A percentile compares a stretch with the other conserved stretches of the same genome.
Evolutionary conservation across 2,888 invertebrate species (phyloP).

Genomic region (Boloria selene): DNA sequence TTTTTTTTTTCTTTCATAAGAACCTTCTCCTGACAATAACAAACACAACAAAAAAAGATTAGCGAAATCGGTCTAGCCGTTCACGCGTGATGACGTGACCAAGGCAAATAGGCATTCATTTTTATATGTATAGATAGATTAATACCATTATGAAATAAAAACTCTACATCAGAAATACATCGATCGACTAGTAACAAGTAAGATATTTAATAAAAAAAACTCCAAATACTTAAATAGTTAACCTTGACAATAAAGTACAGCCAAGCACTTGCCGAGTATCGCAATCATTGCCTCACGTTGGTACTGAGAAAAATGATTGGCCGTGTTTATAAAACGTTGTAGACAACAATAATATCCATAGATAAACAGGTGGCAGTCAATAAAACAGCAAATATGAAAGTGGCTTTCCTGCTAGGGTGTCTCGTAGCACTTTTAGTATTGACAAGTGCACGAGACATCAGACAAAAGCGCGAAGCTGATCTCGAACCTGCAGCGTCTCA

Average conservation of each 20-base stretch:
- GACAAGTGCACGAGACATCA: constrained; percentile 55
- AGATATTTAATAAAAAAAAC: constrained; percentile 37
- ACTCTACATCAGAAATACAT: not conserved
- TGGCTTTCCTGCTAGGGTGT: constrained; percentile 58
- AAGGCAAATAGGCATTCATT: too few relatives aligned
- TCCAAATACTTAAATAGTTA: constrained; percentile 58
- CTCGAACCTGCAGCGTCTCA: constrained; percentile 77
- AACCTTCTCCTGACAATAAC: too few relatives aligned
- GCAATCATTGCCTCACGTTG: constrained; percentile 67
- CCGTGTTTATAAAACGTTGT: constrained; percentile 74
- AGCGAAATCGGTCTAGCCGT: too few relatives aligned
- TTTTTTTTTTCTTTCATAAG: too few relatives aligned
- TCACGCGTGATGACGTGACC: too few relatives aligned
- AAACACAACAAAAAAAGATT: too few relatives aligned
- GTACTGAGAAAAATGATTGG: constrained; percentile 61
- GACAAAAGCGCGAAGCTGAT: constrained; percentile 77
- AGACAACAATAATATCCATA: constrained; percentile 57
- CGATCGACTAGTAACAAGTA: constrained; percentile 3
- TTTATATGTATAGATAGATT: too few relatives aligned
- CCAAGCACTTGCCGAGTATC: constrained; percentile 51
- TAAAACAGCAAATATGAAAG: constrained; percentile 63
- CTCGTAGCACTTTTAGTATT: constrained; percentile 73
- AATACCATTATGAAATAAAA: constrained; percentile 2
- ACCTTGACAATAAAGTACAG: constrained; percentile 49
- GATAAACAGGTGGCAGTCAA: constrained; percentile 53